Evolutionary conservation across 64 coral and sea anemone species (phyloP), one percentile per base, ranked within the genome.

Genomic region (Anthopleura sola): DNA sequence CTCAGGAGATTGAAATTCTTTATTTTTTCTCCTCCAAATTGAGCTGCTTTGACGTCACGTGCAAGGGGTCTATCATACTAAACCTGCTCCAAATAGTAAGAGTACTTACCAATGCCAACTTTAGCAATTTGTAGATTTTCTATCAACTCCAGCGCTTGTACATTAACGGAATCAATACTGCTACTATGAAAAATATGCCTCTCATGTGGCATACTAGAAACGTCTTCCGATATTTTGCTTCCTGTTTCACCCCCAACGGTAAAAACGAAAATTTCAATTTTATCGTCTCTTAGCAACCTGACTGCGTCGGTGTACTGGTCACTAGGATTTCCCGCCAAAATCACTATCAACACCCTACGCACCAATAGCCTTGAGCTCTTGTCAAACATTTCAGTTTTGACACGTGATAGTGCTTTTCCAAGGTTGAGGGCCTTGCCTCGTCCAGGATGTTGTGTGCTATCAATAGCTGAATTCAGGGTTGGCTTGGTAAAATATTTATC

Each of bases 51-150:
- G n/a, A n/a, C n/a, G n/a, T n/a, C n/a, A n/a, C n/a, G n/a, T n/a
- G n/a, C n/a, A n/a, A n/a, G n/a, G n/a, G n/a, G n/a, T n/a, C n/a
- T n/a, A 44, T 44, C 9, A 2, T 2, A 3, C 4, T 44, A 44
- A 44, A 44, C 40, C 40, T 44, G 40, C 40, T 44, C 40, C 4
- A 44, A 44, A 44, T 44, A 44, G 0, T 1, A 3, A 10, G 8
- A 32, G 28, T 5, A 94, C 85, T 87, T 91, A 95, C 93, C 69
- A 12, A 80, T 71, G 64, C 87, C 82, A 26, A 95, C 93, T 86
- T 91, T 95, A 44, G 89, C 86, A 26, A 95, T 91, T 23, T 88
- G 85, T 68, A 95, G 39, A 44, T 91, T 91, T 15, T 91, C 75
- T 23, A 95, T 85, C 1, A 91, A 76, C 11, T 91, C 83, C 71